phyloP scores from a whole-genome alignment of 92 coral and sea anemone genomes.

The Umimayanthus kanabou region DNA sequence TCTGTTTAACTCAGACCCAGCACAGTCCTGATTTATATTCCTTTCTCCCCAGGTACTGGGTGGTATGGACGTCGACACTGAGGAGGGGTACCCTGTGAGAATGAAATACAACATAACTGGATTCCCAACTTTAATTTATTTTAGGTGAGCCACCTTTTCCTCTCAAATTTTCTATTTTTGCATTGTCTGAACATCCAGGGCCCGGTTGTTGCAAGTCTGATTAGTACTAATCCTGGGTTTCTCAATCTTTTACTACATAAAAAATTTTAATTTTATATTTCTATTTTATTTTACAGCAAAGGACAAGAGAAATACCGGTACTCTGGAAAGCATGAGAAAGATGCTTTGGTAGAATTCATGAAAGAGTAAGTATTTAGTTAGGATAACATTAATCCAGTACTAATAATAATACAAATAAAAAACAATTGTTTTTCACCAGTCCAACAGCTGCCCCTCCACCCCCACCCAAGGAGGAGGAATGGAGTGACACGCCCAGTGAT shows the following conservation, averaged over 20 bases:
- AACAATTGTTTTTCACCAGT: conserved; percentile 56
- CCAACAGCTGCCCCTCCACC: conserved; percentile 68
- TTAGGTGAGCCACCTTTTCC: conserved; percentile 65
- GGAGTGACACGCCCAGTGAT: conserved; percentile 96
- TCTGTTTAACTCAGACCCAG: too few relatives aligned
- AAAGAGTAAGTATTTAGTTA: conserved; percentile 70
- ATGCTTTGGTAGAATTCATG: conserved; percentile 83
- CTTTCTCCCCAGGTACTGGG: conserved; percentile 74
- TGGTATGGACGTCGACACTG: conserved; percentile 97
- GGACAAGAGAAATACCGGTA: conserved; percentile 87
- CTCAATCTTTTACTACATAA: too few relatives aligned
- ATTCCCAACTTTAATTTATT: conserved; percentile 93
- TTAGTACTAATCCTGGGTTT: too few relatives aligned
- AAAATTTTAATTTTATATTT: too few relatives aligned
- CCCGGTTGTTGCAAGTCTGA: too few relatives aligned
- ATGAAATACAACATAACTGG: conserved; percentile 92
- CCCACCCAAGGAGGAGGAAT: conserved; percentile 84
- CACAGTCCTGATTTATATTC: not conserved
- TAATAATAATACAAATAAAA: not conserved
- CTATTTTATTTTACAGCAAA: conserved; percentile 28
- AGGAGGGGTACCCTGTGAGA: conserved; percentile 80
- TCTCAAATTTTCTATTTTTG: too few relatives aligned
- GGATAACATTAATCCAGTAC: not conserved
- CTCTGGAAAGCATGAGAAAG: conserved; percentile 89
- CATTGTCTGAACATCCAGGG: too few relatives aligned